phyloP scores from a whole-genome alignment of 2,888 invertebrate species.

The Sclerodermus sp. region DNA sequence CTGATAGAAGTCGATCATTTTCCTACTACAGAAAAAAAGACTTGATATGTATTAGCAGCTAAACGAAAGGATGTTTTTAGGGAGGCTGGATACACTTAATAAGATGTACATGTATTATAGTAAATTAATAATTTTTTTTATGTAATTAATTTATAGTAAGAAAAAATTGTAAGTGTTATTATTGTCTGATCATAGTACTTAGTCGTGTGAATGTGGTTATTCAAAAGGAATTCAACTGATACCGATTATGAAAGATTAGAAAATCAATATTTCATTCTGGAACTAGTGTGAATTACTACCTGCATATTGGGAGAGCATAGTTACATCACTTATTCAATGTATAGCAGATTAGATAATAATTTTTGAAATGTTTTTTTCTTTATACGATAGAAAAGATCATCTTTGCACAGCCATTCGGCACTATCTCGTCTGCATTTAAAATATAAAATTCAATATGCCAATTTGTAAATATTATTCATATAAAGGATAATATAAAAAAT shows the following conservation, averaged over 20 bases:
- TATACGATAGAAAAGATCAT: constrained; percentile 5
- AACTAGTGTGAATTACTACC: constrained; percentile 17
- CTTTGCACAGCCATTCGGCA: constrained; percentile 25
- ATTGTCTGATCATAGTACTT: constrained; percentile 50
- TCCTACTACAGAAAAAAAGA: constrained; percentile 43
- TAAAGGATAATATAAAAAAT: constrained; percentile 21
- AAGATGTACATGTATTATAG: constrained; percentile 54
- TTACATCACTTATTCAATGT: constrained; percentile 10
- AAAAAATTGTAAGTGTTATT: constrained; percentile 40
- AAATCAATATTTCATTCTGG: background rate
- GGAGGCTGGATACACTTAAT: constrained; percentile 49
- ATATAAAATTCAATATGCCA: constrained; percentile 20
- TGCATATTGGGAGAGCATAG: too few species aligned
- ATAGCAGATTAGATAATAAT: constrained; percentile 24
- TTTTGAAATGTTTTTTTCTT: constrained; percentile 3
- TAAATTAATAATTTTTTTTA: constrained; percentile 53
- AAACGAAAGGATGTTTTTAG: constrained; percentile 39
- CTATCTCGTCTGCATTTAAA: constrained; percentile 32
- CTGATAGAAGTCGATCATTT: constrained; percentile 51
- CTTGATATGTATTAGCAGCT: constrained; percentile 37
- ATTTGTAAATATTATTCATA: constrained; percentile 30
- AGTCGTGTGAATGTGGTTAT: constrained; percentile 40
- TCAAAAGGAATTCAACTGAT: constrained; percentile 1
- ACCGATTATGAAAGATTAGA: background rate
- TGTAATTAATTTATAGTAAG: constrained; percentile 56